Evolutionary conservation across 2,797 vertebrate species (phyloP), one percentile per base, ranked within the genome.

Genomic region (Cossypha dichroa): DNA sequence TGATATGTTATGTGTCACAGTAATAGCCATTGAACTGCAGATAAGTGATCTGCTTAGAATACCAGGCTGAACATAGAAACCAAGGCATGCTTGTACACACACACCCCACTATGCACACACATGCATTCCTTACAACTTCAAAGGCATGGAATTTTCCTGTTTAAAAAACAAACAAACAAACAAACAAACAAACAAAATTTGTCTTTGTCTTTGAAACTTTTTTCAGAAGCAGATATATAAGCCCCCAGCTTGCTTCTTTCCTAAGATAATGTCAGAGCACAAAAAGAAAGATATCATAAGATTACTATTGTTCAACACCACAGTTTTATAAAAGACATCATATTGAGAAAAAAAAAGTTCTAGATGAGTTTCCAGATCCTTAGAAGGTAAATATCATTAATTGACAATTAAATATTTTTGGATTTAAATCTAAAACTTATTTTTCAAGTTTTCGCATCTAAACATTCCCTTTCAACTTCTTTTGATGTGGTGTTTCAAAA

Each of bases 401-500:
- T 1, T 64, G 41, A 52, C 5, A 69, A 45, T 78, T 73, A 68
- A 88, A 26, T 72, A 0, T 48, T 25, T 88, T 83, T 29, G 1
- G 86, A 46, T 69, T 66, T 63, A 76, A 79, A 73, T 59, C 13
- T 79, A 77, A 90, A 84, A 5, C 10, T 88, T 85, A 51, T 18
- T 90, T 88, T 85, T 56, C 8, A 69, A 56, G 25, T 36, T 9
- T 7, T 75, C 73, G 19, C 25, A 63, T 49, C 25, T 28, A 59
- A 80, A 67, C 3, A 21, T 66, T 85, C 23, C 9, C 40, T 76
- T 94, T 91, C 55, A 70, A 63, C n/a, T 19, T 38, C 29, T 88
- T 84, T 79, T 64, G 20, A 68, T n/a, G 31, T 38, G 10, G 7
- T 56, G 6, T 69, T 94, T 88, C 55, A 69, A 86, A 92, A 84